phyloP scores from a whole-genome alignment of 1,140 invertebrate genomes.

The Aethina tumida region DNA sequence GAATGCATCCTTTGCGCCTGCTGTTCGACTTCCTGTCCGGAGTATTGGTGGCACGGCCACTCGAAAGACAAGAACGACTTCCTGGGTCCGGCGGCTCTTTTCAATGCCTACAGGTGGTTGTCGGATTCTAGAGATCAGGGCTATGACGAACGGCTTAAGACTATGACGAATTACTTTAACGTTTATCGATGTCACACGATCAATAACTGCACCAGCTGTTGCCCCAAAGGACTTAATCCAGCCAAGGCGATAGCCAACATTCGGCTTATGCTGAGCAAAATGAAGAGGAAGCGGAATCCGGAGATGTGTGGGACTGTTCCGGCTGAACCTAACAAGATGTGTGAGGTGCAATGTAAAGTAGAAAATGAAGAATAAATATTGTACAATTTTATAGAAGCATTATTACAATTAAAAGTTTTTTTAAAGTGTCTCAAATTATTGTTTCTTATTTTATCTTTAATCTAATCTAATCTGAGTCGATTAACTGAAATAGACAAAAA shows the following conservation, averaged over 20 bases:
- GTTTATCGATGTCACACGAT: slow-evolving; percentile 97
- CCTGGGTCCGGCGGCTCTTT: slow-evolving; percentile 84
- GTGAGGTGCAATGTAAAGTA: no score
- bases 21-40: slow-evolving; percentile 92
- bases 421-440: no score
- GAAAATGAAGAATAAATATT: no score
- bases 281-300: slow-evolving; percentile 65
- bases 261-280: slow-evolving; percentile 78
- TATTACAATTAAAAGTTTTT: no score
- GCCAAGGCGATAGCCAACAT: slow-evolving; percentile 91
- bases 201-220: slow-evolving; percentile 96
- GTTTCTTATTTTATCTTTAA: no score
- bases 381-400: no score
- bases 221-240: slow-evolving; percentile 94
- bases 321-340: slow-evolving; percentile 14
- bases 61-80: slow-evolving; percentile 68
- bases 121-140: slow-evolving; percentile 92
- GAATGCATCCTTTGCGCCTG: slow-evolving; percentile 97
- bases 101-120: slow-evolving; percentile 94
- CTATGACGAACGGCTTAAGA: slow-evolving; percentile 67
- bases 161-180: slow-evolving; percentile 85
- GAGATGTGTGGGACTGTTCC: slow-evolving; percentile 41
- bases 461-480: no score
- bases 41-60: slow-evolving; percentile 88
- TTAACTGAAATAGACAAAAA: no score